Conservation (phyloP, 2,888 invertebrate genomes). For the Ormyrus nitidulus region DNA sequence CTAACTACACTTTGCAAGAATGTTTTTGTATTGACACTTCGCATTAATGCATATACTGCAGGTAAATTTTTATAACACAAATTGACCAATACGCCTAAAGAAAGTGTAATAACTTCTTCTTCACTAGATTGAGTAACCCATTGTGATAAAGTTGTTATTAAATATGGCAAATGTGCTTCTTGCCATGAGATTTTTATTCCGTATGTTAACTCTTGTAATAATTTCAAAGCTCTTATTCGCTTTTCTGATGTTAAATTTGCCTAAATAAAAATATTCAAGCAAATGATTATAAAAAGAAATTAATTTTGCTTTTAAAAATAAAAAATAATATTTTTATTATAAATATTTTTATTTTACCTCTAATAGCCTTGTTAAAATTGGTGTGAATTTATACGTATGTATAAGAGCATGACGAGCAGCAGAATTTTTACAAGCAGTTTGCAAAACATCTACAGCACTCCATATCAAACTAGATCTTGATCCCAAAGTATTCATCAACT, state of each 20-base stretch:
- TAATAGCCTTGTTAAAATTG: constrained; percentile 80
- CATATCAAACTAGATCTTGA: constrained; percentile 80
- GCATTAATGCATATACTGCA: constrained; percentile 84
- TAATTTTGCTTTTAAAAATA: not conserved
- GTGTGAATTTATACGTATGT: constrained; percentile 84
- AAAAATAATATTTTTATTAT: constrained; percentile 21
- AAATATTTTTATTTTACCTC: constrained; percentile 72
- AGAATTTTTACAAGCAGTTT: constrained; percentile 80
- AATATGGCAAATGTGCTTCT: constrained; percentile 83
- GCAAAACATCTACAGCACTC: constrained; percentile 82
- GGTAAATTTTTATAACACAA: constrained; percentile 87
- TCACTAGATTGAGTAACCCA: constrained; percentile 80
- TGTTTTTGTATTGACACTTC: constrained; percentile 83
- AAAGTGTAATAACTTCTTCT: constrained; percentile 76
- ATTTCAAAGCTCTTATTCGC: constrained; percentile 79
- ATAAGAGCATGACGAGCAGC: constrained; percentile 81
- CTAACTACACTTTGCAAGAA: constrained; percentile 81
- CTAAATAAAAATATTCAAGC: constrained; percentile 52
- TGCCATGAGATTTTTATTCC: constrained; percentile 89
- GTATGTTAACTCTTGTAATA: constrained; percentile 87
- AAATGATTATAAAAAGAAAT: not conserved
- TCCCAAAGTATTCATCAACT: constrained; percentile 79
- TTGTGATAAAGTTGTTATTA: constrained; percentile 82
- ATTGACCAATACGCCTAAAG: constrained; percentile 85
- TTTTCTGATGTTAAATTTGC: constrained; percentile 80